A percentile compares a stretch with the other conserved stretches of the same genome.
phyloP scores from a whole-genome alignment of 2,113 vertebrate genomes.

The Tretioscincus oriximinensis region DNA sequence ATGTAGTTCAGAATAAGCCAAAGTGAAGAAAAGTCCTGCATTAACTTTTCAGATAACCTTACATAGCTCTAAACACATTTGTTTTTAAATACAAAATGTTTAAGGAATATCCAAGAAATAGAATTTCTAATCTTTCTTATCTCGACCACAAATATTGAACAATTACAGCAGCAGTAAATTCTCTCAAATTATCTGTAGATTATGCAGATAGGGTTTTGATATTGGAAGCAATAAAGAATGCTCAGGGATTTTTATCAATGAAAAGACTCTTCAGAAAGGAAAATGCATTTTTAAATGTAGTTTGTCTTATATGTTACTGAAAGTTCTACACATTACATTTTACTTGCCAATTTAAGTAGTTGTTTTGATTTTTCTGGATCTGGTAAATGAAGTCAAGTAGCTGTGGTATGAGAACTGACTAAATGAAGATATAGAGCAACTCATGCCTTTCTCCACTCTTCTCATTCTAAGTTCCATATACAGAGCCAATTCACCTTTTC shows the following conservation, averaged over 20 bases:
- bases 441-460: neutral
- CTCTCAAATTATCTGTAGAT: neutral
- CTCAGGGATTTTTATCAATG: neutral
- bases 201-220: neutral
- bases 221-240: neutral
- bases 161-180: neutral
- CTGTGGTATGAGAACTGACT: neutral
- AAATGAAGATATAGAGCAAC: neutral
- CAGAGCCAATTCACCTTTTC: neutral
- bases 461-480: neutral
- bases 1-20: too few species aligned
- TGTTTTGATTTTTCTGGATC: neutral
- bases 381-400: accelerated
- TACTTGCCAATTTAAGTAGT: neutral
- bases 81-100: too few species aligned
- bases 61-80: too few species aligned
- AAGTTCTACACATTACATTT: neutral
- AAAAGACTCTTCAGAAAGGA: neutral
- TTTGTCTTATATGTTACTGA: neutral
- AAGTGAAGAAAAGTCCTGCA: too few species aligned
- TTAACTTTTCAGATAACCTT: too few species aligned
- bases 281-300: neutral
- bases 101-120: too few species aligned
- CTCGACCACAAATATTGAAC: too few species aligned
- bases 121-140: too few species aligned